Base-by-base conservation (phyloP, 2,888 invertebrate species). In the Petrolisthes manimaculis region DNA sequence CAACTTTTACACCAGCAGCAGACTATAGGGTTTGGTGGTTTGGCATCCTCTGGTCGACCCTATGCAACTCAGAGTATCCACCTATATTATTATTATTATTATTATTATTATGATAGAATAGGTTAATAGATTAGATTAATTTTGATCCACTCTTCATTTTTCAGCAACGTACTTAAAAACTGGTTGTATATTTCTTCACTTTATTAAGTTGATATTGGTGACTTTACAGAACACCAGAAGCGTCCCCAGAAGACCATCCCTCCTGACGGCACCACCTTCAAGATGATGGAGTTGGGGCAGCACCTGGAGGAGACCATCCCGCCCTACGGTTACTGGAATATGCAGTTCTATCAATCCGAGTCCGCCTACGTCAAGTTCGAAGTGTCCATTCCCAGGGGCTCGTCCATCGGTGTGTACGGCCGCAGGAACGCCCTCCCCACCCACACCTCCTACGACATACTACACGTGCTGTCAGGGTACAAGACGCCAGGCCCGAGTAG, bases 251-350 rank as follows among this genome's bases (percentile, higher is more conserved):
- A 91, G 77, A 91, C 90, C 5, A 89, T 97, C 93, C 97, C 97
- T 92, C 97, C 97, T 89, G 97, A 97, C 93, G 97, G 97, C 92
- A 97, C 97, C 92, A 97, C 97, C 85, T 97, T 97, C 94, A 96
- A 96, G 92, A 97, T 97, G 94, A 96, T 98, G 92, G 95, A 96
- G 92, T 94, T 98, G 92, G 97, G 97, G 91, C 96, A 97, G 93
- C 96, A 96, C 93, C 94, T 97, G 92, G 96, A 96, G 92, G 96
- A 97, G 94, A 96, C 96, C 94, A 97, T 99, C 93, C 96, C 96
- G 92, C 96, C 98, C 91, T 97, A 98, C 94, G 96, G 97, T 93
- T 98, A 98, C 93, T 98, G 98, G 98, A 97, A 98, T 94, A 97
- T 98, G 96, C 97, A 98, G 94, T 98, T 99, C 94, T 97, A 97